Base-by-base conservation (phyloP, 2,888 invertebrate species). In the Heliconius cydno region DNA sequence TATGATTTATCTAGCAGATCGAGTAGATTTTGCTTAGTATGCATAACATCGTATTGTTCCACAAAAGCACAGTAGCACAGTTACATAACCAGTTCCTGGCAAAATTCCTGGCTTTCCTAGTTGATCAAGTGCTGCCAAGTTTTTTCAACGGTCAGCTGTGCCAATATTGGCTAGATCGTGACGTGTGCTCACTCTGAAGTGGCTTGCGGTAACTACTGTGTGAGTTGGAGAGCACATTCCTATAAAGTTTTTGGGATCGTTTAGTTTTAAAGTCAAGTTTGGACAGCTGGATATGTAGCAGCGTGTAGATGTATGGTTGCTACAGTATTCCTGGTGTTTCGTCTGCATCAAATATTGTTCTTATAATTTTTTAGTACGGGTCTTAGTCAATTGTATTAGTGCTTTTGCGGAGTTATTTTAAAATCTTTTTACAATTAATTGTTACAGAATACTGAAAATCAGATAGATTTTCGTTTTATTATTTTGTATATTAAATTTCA, bases 71-170 rank as follows among this genome's bases (percentile, higher is more conserved):
- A 74, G 67, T 74, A 80, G 77, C 34, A 73, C 46, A 65, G 80
- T 80, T 82, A 79, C 82, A 72, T 82, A 82, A 82, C 79, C 65
- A 41, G 41, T 71, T 71, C 76, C 76, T 79, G 79, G 79, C 79
- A 72, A 65, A 73, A 76, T 77, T 82, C 82, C 79, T 78, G 78
- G 80, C 77, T 80, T 80, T 79, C 77, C 75, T 77, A 80, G 65
- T 71, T 80, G 77, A 76, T 79, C 78, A 80, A 75, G 73, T 46
- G 77, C 70, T 83, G 83, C 83, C 83, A 83, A 83, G 83, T 82
- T 82, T 83, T 81, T 78, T 77, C 78, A 77, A 79, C 78, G 72
- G 83, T 82, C 82, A 80, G 81, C 71, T 77, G 80, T 71, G 80
- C 73, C 80, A 78, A 81, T 78, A 80, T 78, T 78, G 76, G 80